These are phyloP conservation scores for Agrilus cyanescens DNA, from an alignment of 2,888 invertebrate genomes.

Conservation along the genomic window DNA sequence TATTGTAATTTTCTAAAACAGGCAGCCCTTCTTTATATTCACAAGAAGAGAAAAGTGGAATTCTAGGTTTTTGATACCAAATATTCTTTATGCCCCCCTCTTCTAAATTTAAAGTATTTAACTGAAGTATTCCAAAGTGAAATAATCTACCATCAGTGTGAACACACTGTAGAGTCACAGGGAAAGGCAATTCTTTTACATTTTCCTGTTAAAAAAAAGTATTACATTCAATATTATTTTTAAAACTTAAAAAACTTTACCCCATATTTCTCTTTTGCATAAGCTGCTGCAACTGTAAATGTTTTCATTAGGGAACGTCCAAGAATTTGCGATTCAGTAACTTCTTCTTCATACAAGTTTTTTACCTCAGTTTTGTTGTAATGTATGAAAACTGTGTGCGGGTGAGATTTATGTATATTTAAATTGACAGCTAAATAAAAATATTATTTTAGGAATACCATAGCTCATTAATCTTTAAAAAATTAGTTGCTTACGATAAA, in stretches of 20 bases:
- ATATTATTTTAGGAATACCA: slow-evolving; percentile 12
- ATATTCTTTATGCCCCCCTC: slow-evolving; percentile 58
- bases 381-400: slow-evolving; percentile 70
- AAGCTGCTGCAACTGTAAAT: slow-evolving; percentile 63
- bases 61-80: slow-evolving; percentile 59
- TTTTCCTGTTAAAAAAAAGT: slow-evolving; percentile 36
- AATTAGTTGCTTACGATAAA: slow-evolving; percentile 55
- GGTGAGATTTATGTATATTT: slow-evolving; percentile 40
- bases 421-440: slow-evolving; percentile 40
- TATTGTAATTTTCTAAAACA: slow-evolving; percentile 61
- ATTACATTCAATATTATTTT: neutral
- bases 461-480: slow-evolving; percentile 4
- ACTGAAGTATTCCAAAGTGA: slow-evolving; percentile 73
- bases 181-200: slow-evolving; percentile 55
- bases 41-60: slow-evolving; percentile 54
- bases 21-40: slow-evolving; percentile 54
- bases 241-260: slow-evolving; percentile 33
- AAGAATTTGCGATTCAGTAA: slow-evolving; percentile 53
- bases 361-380: slow-evolving; percentile 51
- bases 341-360: slow-evolving; percentile 57
- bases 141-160: slow-evolving; percentile 67
- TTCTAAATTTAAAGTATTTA: slow-evolving; percentile 65
- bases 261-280: slow-evolving; percentile 65
- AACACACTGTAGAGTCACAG: slow-evolving; percentile 71
- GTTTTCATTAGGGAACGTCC: slow-evolving; percentile 61